Conservation (phyloP, 2,113 vertebrate species). For the Tinamus guttatus region DNA sequence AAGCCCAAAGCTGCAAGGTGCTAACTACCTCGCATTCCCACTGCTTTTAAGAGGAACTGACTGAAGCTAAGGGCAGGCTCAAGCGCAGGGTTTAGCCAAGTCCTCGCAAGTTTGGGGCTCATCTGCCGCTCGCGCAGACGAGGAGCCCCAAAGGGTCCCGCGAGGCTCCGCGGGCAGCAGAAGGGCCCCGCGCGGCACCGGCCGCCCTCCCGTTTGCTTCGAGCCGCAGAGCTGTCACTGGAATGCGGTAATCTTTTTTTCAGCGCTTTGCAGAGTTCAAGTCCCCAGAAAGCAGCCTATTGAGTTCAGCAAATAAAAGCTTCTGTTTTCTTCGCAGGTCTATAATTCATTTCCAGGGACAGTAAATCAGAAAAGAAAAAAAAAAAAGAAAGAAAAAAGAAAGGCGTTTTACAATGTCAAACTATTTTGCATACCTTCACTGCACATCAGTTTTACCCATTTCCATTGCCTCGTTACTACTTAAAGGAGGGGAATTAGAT, state of each 20-base stretch:
- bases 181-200: slow-evolving; percentile 12
- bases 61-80: background rate
- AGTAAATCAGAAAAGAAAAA: slow-evolving; percentile 63
- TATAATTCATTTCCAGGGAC: slow-evolving; percentile 74
- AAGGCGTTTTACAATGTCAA: slow-evolving; percentile 61
- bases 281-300: slow-evolving; percentile 58
- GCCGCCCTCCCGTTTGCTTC: slow-evolving; percentile 52
- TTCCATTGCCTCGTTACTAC: slow-evolving; percentile 22
- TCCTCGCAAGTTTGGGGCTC: background rate
- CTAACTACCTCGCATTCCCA: background rate
- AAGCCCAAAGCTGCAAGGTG: background rate
- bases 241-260: slow-evolving; percentile 70
- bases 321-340: slow-evolving; percentile 49
- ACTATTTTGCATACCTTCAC: slow-evolving; percentile 62
- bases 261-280: slow-evolving; percentile 68
- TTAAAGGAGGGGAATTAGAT: slow-evolving; percentile 50
- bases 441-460: slow-evolving; percentile 63
- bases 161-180: background rate
- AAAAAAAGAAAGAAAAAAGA: too few species aligned
- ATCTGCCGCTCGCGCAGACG: background rate
- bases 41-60: background rate
- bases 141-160: background rate
- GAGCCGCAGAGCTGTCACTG: slow-evolving; percentile 41
- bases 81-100: background rate
- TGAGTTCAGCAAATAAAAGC: slow-evolving; percentile 73